Evolutionary conservation across 2,888 invertebrate species (phyloP).

Genomic region (Kuschelorhynchus macadamiae): DNA sequence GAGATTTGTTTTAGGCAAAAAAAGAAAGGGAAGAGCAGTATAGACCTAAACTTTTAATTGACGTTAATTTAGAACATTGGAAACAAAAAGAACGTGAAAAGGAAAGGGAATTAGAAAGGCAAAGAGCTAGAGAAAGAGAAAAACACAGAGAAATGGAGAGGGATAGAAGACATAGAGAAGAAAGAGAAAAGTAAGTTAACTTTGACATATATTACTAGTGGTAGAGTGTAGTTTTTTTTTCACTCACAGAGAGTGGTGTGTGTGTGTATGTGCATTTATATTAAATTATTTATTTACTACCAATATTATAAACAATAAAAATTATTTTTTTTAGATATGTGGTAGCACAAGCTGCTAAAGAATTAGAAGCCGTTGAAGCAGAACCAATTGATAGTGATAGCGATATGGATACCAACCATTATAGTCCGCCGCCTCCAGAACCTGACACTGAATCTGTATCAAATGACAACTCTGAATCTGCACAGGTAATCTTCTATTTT

Average conservation of each 20-base stretch:
- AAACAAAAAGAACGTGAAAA: slow-evolving; percentile 75
- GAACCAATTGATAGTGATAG: slow-evolving; percentile 84
- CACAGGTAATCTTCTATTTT: slow-evolving; percentile 62
- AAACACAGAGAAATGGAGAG: slow-evolving; percentile 89
- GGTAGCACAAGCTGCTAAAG: slow-evolving; percentile 73
- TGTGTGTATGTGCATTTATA: too few relatives aligned
- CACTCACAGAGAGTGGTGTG: too few relatives aligned
- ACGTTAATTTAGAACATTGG: slow-evolving; percentile 75
- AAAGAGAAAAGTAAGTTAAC: slow-evolving; percentile 63
- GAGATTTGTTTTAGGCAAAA: slow-evolving; percentile 73
- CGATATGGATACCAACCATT: slow-evolving; percentile 66
- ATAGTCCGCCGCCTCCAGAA: slow-evolving; percentile 61
- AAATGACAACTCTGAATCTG: slow-evolving; percentile 61
- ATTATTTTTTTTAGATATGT: slow-evolving; percentile 70
- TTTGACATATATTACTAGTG: too few relatives aligned
- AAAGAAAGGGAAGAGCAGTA: slow-evolving; percentile 87
- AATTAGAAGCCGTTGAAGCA: slow-evolving; percentile 77
- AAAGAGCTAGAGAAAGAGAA: slow-evolving; percentile 80
- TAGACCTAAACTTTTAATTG: slow-evolving; percentile 85
- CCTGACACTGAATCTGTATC: slow-evolving; percentile 55
- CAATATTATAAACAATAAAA: too few relatives aligned
- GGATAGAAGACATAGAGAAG: slow-evolving; percentile 67
- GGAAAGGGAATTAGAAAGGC: slow-evolving; percentile 70
- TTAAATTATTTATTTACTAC: too few relatives aligned
- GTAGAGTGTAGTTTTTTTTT: too few relatives aligned